phyloP scores from a whole-genome alignment of 92 coral and sea anemone species.

The Palythoa caribaeorum region DNA sequence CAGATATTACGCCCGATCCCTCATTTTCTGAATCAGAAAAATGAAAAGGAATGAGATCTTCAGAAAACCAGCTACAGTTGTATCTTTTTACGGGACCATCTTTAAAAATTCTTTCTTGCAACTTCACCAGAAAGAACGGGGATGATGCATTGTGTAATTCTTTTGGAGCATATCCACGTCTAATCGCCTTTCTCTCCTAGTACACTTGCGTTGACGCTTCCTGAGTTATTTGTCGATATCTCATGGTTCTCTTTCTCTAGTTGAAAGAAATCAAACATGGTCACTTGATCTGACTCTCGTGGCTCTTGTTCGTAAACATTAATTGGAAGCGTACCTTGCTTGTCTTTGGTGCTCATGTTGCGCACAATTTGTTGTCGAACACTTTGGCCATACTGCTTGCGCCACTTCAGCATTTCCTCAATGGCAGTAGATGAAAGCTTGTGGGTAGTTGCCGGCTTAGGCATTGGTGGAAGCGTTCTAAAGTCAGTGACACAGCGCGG shows the following conservation, averaged over 20 bases:
- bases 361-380: slow-evolving; percentile 26
- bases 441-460: slow-evolving; percentile 18
- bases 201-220: slow-evolving; percentile 3
- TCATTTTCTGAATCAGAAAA: slow-evolving; percentile 3
- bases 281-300: slow-evolving; percentile 2
- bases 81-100: not conserved
- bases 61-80: slow-evolving; percentile 7
- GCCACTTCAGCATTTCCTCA: slow-evolving; percentile 23
- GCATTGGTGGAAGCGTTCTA: slow-evolving; percentile 23
- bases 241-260: slow-evolving; percentile 20
- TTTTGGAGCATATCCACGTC: slow-evolving; percentile 1
- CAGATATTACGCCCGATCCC: slow-evolving; percentile 11
- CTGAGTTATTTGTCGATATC: not conserved
- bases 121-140: not conserved
- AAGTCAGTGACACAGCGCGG: slow-evolving; percentile 26
- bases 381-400: slow-evolving; percentile 23
- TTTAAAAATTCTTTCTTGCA: not conserved
- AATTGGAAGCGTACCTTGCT: slow-evolving; percentile 1
- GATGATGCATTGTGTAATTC: slow-evolving; percentile 3
- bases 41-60: slow-evolving; percentile 24
- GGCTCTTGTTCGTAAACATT: slow-evolving; percentile 33
- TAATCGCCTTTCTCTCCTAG: slow-evolving; percentile 21
- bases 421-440: not conserved
- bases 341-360: slow-evolving; percentile 36
- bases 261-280: slow-evolving; percentile 6